Percentiles rank a stretch among this genome's conserved stretches.
phyloP scores from a whole-genome alignment of 2,113 vertebrate genomes.

The Rhagologus leucostigma region DNA sequence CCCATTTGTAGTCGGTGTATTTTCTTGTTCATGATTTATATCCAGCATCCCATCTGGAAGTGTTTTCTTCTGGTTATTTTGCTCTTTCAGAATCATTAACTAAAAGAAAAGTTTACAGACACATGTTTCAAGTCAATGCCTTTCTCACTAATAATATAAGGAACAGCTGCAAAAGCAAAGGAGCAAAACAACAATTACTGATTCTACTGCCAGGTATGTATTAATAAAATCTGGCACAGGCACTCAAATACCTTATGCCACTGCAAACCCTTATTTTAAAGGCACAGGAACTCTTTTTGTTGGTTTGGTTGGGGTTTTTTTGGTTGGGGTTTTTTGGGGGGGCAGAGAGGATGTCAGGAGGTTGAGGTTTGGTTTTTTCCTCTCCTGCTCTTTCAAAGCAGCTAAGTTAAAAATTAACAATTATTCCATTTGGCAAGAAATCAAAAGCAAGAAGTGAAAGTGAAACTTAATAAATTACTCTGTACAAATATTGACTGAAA shows the following conservation, averaged over 20 bases:
- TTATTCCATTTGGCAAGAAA: background rate
- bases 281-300: background rate
- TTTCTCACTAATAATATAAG: background rate
- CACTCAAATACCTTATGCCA: background rate
- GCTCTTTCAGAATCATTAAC: constrained; percentile 90
- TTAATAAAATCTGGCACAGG: background rate
- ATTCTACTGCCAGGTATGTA: background rate
- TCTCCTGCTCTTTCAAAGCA: background rate
- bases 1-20: constrained; percentile 84
- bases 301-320: background rate
- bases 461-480: background rate
- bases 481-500: background rate
- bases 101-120: constrained; percentile 56
- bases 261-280: background rate
- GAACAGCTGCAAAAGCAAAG: constrained; percentile 7
- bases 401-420: background rate
- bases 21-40: constrained; percentile 83
- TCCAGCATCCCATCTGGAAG: constrained; percentile 81
- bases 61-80: constrained; percentile 87
- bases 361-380: background rate
- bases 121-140: background rate
- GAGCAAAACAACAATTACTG: background rate
- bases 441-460: background rate
- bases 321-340: background rate
- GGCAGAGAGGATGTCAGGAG: background rate